Conservation (phyloP, 2,113 vertebrate genomes). For the Balaeniceps rex region DNA sequence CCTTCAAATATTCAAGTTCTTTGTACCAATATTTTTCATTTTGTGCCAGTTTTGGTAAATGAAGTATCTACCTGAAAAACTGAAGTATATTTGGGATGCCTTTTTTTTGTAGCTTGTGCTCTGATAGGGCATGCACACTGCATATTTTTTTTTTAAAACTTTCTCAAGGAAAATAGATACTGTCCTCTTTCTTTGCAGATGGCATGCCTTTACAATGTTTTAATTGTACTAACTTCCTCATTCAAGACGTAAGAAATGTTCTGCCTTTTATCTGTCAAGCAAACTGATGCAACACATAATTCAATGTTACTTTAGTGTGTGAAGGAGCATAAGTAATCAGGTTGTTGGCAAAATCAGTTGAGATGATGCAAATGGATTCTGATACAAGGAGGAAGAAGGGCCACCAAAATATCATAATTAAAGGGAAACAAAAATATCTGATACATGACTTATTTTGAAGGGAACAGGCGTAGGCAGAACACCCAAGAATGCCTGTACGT, state of each 20-base stretch:
- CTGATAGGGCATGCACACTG: not conserved
- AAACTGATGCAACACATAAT: not conserved
- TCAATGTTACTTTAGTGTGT: not conserved
- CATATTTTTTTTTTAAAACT: not conserved
- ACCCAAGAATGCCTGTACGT: not conserved
- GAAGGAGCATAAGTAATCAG: not conserved
- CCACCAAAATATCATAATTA: not conserved
- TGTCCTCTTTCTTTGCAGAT: not conserved
- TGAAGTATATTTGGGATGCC: not conserved
- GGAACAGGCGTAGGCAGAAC: not conserved
- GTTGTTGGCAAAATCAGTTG: not conserved
- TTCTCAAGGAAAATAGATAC: not conserved
- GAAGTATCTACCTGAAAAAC: not conserved
- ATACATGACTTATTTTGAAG: not conserved
- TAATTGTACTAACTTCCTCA: not conserved
- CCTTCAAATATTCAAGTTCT: not conserved
- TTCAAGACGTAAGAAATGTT: not conserved
- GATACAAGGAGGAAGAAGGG: not conserved
- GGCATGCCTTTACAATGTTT: not conserved
- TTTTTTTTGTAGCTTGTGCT: not conserved
- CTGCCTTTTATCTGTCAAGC: not conserved
- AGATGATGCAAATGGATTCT: not conserved
- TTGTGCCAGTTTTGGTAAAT: not conserved
- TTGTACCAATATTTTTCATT: not conserved
- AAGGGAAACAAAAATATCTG: not conserved